phyloP scores from a whole-genome alignment of 2,113 vertebrate species.

The Melanerpes aurifrons region DNA sequence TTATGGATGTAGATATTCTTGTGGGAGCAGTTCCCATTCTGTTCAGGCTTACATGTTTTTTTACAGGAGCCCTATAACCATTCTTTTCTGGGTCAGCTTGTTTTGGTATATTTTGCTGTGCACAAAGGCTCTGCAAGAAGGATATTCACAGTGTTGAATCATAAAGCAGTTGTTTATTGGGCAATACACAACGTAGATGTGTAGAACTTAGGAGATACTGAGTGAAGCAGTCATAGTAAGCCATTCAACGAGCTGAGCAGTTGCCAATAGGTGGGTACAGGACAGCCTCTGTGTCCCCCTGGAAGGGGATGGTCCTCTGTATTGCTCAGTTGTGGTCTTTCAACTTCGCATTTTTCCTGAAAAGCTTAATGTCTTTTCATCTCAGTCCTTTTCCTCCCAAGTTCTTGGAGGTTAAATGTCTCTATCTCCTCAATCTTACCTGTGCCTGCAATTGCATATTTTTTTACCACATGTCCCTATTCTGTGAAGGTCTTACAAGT shows the following conservation, averaged over 20 bases:
- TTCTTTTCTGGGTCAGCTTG: neutral
- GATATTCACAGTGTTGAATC: neutral
- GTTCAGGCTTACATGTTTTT: neutral
- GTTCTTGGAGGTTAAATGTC: neutral
- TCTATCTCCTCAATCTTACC: neutral
- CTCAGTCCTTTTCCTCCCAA: neutral
- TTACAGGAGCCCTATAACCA: neutral
- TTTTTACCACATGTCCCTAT: accelerated
- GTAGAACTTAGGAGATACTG: neutral
- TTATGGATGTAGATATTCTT: neutral
- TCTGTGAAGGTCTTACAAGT: neutral
- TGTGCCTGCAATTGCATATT: neutral
- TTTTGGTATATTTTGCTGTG: neutral
- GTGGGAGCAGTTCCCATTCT: neutral
- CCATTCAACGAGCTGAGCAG: neutral
- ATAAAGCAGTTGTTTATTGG: neutral
- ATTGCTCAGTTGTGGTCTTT: neutral
- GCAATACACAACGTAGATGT: neutral
- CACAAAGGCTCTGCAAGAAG: neutral
- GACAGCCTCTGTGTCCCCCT: neutral
- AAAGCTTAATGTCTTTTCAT: neutral
- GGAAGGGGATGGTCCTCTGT: neutral
- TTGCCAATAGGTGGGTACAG: neutral
- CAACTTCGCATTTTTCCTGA: neutral
- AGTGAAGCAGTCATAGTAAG: neutral